phyloP scores from a whole-genome alignment of 2,888 invertebrate genomes.

The Hypsopygia costalis region DNA sequence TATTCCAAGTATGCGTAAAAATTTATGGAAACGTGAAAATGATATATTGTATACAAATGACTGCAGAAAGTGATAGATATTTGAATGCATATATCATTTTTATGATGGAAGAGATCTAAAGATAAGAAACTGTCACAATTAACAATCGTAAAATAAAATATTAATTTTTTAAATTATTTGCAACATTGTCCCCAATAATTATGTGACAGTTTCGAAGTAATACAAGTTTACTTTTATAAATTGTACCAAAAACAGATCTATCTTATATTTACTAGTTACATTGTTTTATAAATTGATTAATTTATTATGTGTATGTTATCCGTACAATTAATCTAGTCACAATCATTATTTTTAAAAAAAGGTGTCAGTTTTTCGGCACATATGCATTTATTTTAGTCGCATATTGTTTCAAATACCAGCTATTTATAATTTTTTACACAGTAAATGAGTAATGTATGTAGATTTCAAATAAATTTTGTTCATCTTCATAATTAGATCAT shows the following conservation, averaged over 20 bases:
- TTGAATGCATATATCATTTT: not conserved
- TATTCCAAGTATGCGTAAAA: not conserved
- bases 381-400: not conserved
- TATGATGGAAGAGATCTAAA: not conserved
- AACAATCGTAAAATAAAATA: not conserved
- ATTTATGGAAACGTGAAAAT: not conserved
- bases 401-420: no score
- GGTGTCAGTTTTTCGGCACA: not conserved
- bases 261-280: not conserved
- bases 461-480: not conserved
- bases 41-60: not conserved
- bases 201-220: not conserved
- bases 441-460: no score
- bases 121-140: not conserved
- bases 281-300: not conserved
- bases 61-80: no score
- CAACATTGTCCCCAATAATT: not conserved
- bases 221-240: not conserved
- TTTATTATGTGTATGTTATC: not conserved
- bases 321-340: not conserved
- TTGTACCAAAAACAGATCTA: not conserved
- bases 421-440: slow-evolving; percentile 8
- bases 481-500: slow-evolving; percentile 21
- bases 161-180: not conserved
- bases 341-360: not conserved